Evolutionary conservation across 2,113 vertebrate species (phyloP).

Genomic region (Spea bombifrons): DNA sequence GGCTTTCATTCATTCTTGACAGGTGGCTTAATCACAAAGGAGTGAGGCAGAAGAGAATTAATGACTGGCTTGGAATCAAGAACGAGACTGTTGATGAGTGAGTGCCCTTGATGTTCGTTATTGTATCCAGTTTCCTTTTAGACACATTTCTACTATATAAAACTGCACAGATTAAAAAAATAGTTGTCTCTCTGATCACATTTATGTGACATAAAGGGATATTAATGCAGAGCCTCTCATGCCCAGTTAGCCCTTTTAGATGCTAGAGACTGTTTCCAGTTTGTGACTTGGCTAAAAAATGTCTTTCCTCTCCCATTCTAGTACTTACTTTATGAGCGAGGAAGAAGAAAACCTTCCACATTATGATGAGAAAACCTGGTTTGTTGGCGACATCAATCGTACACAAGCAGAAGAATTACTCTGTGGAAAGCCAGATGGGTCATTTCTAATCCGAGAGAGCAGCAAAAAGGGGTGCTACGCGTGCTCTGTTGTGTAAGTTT

Average conservation of each 20-base stretch:
- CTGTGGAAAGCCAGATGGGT: constrained; percentile 83
- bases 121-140: not conserved
- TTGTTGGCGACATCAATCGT: constrained; percentile 90
- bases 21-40: constrained; percentile 97
- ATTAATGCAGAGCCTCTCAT: too few relatives aligned
- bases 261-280: too few relatives aligned
- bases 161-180: too few relatives aligned
- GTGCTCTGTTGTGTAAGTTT: constrained; percentile 96
- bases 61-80: constrained; percentile 90
- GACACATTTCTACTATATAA: too few relatives aligned
- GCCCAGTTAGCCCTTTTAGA: too few relatives aligned
- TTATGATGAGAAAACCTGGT: constrained; percentile 93
- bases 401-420: constrained; percentile 91
- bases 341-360: constrained; percentile 88
- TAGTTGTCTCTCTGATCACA: too few relatives aligned
- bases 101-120: constrained; percentile 56
- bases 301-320: constrained; percentile 46
- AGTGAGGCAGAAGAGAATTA: constrained; percentile 88
- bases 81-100: constrained; percentile 88
- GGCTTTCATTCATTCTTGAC: constrained; percentile 44
- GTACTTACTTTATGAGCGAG: constrained; percentile 84
- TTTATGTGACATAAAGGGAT: too few relatives aligned
- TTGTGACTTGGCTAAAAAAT: too few relatives aligned
- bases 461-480: constrained; percentile 96
- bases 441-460: constrained; percentile 94